Percentiles rank a stretch among this genome's conserved stretches.
Conservation (phyloP, 1,140 invertebrate species). For the Ephestia elutella region DNA sequence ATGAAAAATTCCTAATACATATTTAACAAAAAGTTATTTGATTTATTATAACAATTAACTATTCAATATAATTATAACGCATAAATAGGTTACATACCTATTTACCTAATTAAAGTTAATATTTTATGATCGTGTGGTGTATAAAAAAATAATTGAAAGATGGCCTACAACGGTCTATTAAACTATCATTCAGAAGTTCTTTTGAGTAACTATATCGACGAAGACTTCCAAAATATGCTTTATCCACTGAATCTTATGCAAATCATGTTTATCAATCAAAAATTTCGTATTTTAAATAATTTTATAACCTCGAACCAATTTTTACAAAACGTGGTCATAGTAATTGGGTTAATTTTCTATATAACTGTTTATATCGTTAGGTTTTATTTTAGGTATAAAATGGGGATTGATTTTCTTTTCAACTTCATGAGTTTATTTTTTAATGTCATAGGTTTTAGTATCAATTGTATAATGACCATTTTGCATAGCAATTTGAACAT, state of each 20-base stretch:
- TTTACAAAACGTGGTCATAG: not conserved
- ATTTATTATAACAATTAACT: too few species aligned
- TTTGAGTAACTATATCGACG: not conserved
- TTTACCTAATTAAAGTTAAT: too few species aligned
- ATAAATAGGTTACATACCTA: too few species aligned
- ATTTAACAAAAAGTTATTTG: too few species aligned
- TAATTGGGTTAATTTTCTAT: not conserved
- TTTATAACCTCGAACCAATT: not conserved
- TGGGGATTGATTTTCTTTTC: not conserved
- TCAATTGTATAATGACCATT: not conserved
- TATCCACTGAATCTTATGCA: not conserved
- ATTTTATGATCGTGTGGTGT: too few species aligned
- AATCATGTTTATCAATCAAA: not conserved
- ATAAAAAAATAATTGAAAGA: not conserved
- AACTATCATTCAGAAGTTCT: not conserved
- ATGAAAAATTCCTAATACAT: too few species aligned
- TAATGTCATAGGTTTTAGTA: not conserved
- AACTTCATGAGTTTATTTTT: not conserved
- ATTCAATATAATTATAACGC: too few species aligned
- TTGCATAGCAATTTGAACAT: not conserved
- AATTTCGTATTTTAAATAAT: not conserved
- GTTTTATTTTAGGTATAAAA: not conserved
- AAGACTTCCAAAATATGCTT: not conserved
- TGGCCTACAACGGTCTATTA: not conserved
- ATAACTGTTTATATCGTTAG: not conserved